Base-by-base conservation (phyloP, 2,113 vertebrate genomes). In the Aspidoscelis tigris region DNA sequence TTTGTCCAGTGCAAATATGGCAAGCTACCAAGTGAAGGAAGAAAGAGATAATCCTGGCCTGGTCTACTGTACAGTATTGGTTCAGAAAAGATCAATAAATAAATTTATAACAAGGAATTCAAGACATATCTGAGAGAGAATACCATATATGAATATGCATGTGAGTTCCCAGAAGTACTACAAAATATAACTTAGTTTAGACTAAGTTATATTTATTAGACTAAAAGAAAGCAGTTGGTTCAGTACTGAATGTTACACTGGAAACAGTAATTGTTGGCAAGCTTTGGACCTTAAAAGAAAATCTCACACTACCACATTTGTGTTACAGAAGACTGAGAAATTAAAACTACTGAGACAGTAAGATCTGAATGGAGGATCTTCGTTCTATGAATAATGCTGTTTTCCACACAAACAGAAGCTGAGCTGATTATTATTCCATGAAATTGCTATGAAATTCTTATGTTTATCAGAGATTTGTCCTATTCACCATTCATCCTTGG, bases 191-290 rank as follows among this genome's bases (percentile, higher is more conserved):
- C 4, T 78, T 78, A 39, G 61, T 26, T n/a, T n/a, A n/a, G n/a
- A n/a, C n/a, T n/a, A n/a, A n/a, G n/a, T n/a, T n/a, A n/a, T n/a
- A 65, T 78, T 65, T 78, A 61, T 64, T 11, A 80, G 44, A 43
- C 44, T 47, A 33, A 11, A 26, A n/a, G 43, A 7, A 50, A 50
- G 8, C 24, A 33, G 5, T 7, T 47, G 44, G 43, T 79, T 68
- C 21, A 78, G 9, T 50, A 20, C 22, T 20, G 64, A 79, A 7
- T 16, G 65, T 33, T 80, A 69, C 65, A 50, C 41, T 47, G 14
- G 16, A 26, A 80, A 10, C 12, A 68, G 20, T 80, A 33, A 47
- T n/a, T 20, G 14, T 79, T 66, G 41, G 58, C 61, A 79, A 69
- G 65, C 44, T 70, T 33, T 16, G 18, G 41, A 39, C 70, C 33